Evolutionary conservation across 2,797 vertebrate genomes (phyloP).

Genomic region (Euthynnus affinis): DNA sequence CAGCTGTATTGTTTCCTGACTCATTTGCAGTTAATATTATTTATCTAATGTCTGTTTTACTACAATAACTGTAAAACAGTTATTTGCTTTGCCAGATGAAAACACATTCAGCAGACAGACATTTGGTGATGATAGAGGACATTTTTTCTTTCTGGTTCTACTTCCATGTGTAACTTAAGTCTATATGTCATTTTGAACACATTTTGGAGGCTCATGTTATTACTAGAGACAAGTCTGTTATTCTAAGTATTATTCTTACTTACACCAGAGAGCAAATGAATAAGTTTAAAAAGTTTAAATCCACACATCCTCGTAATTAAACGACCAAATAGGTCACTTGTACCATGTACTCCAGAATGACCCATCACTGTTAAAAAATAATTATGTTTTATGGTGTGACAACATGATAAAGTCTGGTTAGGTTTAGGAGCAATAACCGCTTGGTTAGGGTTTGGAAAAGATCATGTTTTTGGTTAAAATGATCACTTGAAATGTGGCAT

Average conservation of each 20-base stretch:
- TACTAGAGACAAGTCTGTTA: not conserved
- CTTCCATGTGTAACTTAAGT: not conserved
- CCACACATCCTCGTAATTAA: too few relatives aligned
- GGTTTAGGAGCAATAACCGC: too few relatives aligned
- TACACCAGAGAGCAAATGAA: not conserved
- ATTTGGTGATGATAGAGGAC: not conserved
- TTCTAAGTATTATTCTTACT: not conserved
- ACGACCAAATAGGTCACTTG: too few relatives aligned
- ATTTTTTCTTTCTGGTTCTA: slow-evolving; percentile 7
- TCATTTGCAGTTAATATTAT: slow-evolving; percentile 44
- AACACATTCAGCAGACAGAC: not conserved
- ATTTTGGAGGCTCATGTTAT: not conserved
- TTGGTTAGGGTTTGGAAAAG: too few relatives aligned
- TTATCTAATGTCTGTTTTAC: slow-evolving; percentile 2
- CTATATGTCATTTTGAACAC: not conserved
- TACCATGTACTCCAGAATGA: too few relatives aligned
- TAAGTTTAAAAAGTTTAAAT: too few relatives aligned
- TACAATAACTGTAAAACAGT: slow-evolving; percentile 22
- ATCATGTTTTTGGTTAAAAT: too few relatives aligned
- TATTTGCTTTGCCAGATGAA: slow-evolving; percentile 29
- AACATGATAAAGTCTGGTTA: too few relatives aligned
- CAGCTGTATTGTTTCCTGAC: slow-evolving; percentile 28
- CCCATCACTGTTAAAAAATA: too few relatives aligned
- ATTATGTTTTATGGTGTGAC: too few relatives aligned
- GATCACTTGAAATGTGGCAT: too few relatives aligned